Base-by-base conservation (phyloP, 2,888 invertebrate genomes). In the Limnephilus auricula region DNA sequence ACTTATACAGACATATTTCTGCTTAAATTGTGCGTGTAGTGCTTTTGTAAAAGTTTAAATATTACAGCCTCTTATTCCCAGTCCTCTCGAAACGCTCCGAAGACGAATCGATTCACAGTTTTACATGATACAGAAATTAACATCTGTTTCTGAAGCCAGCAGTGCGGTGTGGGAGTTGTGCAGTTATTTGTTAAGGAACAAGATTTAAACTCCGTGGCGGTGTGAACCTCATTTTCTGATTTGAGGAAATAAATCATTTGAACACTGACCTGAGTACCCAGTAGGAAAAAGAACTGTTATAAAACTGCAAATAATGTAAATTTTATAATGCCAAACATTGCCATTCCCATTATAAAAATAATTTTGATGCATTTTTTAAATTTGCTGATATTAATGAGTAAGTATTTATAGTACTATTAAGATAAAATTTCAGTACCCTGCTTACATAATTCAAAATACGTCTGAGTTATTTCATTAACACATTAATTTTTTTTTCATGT, bases 151-250 rank as follows among this genome's bases (percentile, higher is more conserved):
- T 30, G 30, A 30, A 37, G 84, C 32, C 34, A 82, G 84, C 84
- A 25, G n/a, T n/a, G 32, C 34, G 9, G 37, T 45, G 84, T 85
- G 84, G 84, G 84, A 40, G 84, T 30, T 30, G 40, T 85, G 84
- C 84, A 85, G 84, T 85, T 85, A 85, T 85, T 37, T 40, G 84
- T 85, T 40, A 84, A 84, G 15, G 40, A 85, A 40, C 40, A 40
- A 34, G n/a, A 84, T 30, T 85, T 40, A 40, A 85, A 85, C 40
- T 85, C 40, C 40, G 6, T 40, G 30, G 84, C 45, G 37, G 30
- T 85, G 40, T 85, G 40, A 85, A 40, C 30, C 6, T 40, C 18
- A 85, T 37, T 32, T n/a, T 65, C n/a, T 9, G 65, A 65, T 65
- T 65, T 65, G n/a, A 65, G 65, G 65, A 65, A 65, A 65, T 65